phyloP scores from a whole-genome alignment of 2,797 vertebrate species.

The Enteromius trimaculatus region DNA sequence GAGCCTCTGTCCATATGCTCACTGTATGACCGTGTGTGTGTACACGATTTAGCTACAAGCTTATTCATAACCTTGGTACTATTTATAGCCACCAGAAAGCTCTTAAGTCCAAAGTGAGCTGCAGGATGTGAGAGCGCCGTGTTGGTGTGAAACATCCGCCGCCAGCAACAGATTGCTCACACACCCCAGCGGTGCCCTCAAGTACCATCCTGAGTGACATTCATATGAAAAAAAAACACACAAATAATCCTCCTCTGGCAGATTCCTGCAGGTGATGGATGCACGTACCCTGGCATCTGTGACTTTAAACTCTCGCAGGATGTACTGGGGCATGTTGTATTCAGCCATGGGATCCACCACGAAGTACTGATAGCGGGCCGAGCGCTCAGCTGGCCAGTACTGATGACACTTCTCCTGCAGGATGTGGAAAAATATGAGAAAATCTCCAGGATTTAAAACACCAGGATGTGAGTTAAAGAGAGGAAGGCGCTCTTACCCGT shows the following conservation, averaged over 20 bases:
- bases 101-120: slow-evolving; percentile 70
- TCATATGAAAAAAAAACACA: slow-evolving; percentile 12
- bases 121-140: slow-evolving; percentile 27
- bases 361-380: slow-evolving; percentile 97
- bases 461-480: neutral
- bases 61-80: slow-evolving; percentile 65
- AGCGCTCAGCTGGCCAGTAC: slow-evolving; percentile 96
- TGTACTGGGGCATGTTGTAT: slow-evolving; percentile 99
- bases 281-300: slow-evolving; percentile 90
- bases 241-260: neutral
- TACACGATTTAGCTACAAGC: slow-evolving; percentile 55
- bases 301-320: slow-evolving; percentile 96
- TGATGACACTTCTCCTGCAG: slow-evolving; percentile 95
- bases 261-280: slow-evolving; percentile 8
- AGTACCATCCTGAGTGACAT: slow-evolving; percentile 20
- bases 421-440: neutral
- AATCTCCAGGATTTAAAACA: neutral
- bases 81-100: slow-evolving; percentile 74
- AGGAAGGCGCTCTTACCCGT: slow-evolving; percentile 78
- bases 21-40: slow-evolving; percentile 29
- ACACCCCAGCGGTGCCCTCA: slow-evolving; percentile 8
- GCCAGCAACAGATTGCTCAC: slow-evolving; percentile 13
- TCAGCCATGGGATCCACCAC: slow-evolving; percentile 98
- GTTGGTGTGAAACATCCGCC: neutral
- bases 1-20: slow-evolving; percentile 46